Evolutionary conservation across 2,888 invertebrate species (phyloP).

Genomic region (Hirtodrosophila histrioides): DNA sequence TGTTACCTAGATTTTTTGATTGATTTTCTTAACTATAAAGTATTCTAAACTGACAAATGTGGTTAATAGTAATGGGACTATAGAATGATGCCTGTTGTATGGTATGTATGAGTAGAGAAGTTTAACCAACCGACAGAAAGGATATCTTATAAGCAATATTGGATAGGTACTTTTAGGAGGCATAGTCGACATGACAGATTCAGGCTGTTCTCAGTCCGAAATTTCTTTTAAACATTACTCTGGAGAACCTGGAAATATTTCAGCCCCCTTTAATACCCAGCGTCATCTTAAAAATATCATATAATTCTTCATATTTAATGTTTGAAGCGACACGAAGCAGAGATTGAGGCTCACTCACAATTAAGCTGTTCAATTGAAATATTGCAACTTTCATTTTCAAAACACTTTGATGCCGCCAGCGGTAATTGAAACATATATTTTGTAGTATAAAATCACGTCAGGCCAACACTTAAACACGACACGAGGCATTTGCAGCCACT

Average conservation of each 20-base stretch:
- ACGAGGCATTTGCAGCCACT: slow-evolving; percentile 19
- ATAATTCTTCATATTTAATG: slow-evolving; percentile 39
- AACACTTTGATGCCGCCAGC: slow-evolving; percentile 59
- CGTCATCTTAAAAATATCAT: slow-evolving; percentile 7
- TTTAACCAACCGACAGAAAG: neutral
- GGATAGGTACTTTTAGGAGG: no score
- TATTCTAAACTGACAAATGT: no score
- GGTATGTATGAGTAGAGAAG: no score
- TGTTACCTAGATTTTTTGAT: no score
- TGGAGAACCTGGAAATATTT: no score
- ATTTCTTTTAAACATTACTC: no score
- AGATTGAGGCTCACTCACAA: slow-evolving; percentile 45
- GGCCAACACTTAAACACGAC: slow-evolving; percentile 68
- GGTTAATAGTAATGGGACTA: no score
- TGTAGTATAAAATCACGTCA: slow-evolving; percentile 69
- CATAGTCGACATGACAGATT: no score
- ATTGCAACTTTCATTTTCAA: slow-evolving; percentile 73
- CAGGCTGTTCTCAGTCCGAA: no score
- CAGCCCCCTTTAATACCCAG: neutral
- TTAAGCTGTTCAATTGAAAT: slow-evolving; percentile 70
- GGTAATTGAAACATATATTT: slow-evolving; percentile 79
- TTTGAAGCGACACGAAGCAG: slow-evolving; percentile 3
- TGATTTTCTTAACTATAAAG: no score
- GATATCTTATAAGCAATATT: no score
- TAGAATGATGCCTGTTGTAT: no score